Conservation (phyloP, 2,888 invertebrate species). For the Ganaspis brasiliensis region DNA sequence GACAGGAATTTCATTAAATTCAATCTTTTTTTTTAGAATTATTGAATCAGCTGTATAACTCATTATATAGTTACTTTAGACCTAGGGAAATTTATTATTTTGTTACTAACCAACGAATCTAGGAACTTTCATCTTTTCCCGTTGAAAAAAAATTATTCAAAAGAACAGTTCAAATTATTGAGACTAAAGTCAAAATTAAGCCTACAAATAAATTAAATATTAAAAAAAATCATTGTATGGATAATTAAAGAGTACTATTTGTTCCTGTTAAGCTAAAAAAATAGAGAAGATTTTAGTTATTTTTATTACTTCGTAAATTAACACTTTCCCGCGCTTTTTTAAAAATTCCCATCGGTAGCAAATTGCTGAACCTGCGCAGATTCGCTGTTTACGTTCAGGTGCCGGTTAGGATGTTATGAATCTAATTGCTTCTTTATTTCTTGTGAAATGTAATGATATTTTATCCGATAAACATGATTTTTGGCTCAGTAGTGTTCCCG, state of each 20-base stretch:
- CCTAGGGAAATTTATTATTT: neutral
- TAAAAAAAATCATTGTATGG: neutral
- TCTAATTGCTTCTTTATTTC: too few species aligned
- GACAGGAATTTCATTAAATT: slow-evolving; percentile 4
- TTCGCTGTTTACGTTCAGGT: neutral
- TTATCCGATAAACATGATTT: too few species aligned
- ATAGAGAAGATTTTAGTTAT: neutral
- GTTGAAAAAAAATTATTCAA: neutral
- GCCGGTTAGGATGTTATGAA: too few species aligned
- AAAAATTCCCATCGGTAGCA: too few species aligned
- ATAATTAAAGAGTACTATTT: neutral
- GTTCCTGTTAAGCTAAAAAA: neutral
- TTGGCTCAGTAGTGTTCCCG: too few species aligned
- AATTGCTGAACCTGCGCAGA: neutral
- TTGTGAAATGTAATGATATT: too few species aligned
- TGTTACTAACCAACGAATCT: neutral
- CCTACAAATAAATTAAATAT: neutral
- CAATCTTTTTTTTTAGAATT: neutral
- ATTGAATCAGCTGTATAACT: slow-evolving; percentile 27
- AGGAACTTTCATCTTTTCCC: neutral
- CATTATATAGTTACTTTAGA: slow-evolving; percentile 10
- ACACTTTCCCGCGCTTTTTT: neutral
- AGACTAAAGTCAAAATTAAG: neutral
- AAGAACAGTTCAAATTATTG: neutral
- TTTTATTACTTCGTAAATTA: neutral